phyloP scores from a whole-genome alignment of 1,140 invertebrate species.

The Euborellia annulipes region DNA sequence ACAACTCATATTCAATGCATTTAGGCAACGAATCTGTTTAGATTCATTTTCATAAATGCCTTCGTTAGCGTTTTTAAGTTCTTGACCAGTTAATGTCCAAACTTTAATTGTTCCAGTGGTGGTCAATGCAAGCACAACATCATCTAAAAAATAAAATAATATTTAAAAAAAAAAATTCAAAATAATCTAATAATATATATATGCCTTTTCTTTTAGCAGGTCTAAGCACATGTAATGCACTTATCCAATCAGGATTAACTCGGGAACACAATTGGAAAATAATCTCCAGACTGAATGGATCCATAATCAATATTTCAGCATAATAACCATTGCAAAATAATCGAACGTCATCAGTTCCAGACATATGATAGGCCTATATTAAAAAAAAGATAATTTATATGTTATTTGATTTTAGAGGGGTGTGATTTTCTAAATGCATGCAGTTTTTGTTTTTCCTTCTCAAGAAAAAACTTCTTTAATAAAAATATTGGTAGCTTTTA shows the following conservation, averaged over 20 bases:
- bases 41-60: constrained; percentile 95
- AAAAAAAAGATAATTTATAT: no score
- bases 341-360: constrained; percentile 57
- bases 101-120: constrained; percentile 96
- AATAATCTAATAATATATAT: neutral
- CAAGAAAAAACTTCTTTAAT: no score
- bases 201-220: constrained; percentile 67
- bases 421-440: no score
- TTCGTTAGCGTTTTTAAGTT: constrained; percentile 62
- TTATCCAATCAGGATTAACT: constrained; percentile 97
- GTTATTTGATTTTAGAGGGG: no score
- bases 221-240: constrained; percentile 79
- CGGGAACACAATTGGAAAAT: constrained; percentile 83
- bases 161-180: constrained; percentile 4
- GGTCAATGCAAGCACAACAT: constrained; percentile 89
- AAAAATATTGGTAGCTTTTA: no score
- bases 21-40: constrained; percentile 87
- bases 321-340: constrained; percentile 95
- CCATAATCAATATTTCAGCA: constrained; percentile 92
- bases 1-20: constrained; percentile 84
- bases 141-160: constrained; percentile 40
- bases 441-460: no score
- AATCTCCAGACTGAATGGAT: constrained; percentile 88
- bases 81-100: constrained; percentile 83
- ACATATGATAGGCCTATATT: constrained; percentile 65